Evolutionary conservation across 2,113 vertebrate genomes (phyloP), one percentile per base, ranked within the genome.

Genomic region (Lathamus discolor): DNA sequence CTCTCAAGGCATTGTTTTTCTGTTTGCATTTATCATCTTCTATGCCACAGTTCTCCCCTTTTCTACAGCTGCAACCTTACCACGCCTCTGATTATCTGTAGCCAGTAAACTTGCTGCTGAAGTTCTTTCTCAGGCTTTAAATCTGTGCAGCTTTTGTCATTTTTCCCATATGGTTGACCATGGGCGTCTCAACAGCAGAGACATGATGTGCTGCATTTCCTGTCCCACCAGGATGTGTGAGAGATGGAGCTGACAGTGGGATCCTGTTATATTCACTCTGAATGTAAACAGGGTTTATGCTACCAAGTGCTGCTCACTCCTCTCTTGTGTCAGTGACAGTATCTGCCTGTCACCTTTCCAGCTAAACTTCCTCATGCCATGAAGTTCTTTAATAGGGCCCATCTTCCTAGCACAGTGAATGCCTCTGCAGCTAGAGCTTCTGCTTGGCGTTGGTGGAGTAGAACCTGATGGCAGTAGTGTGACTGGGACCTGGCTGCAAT

Each of bases 201-300:
- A 35, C 13, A 10, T 4, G 37, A 33, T 2, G 3, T 59, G 39
- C 28, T 3, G 0, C 20, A 1, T 52, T 52, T 79, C 55, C n/a
- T 64, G 46, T 55, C 69, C 49, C 19, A 3, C 33, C 10, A 15
- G 35, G 29, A n/a, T 18, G n/a, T 9, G 22, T 10, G 44, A 49
- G 29, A 4, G 46, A 7, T 69, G 61, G 5, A 11, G 20, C 2
- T 63, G 67, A 28, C 46, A 54, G 1, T 13, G 51, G 69, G 41
- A 23, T 72, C 15, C 17, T 27, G 13, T 31, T 41, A 17, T 27
- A 51, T 62, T 83, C 62, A 41, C 20, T 25, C 48, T 61, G 48
- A 43, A 55, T 18, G 5, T 16, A 64, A 44, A 12, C 17, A 8
- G 63, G 13, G 29, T 20, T 80, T 55, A 5, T 31, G 29, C 39